Conservation (phyloP, 2,888 invertebrate species). For the Sarcophaga variegata region DNA sequence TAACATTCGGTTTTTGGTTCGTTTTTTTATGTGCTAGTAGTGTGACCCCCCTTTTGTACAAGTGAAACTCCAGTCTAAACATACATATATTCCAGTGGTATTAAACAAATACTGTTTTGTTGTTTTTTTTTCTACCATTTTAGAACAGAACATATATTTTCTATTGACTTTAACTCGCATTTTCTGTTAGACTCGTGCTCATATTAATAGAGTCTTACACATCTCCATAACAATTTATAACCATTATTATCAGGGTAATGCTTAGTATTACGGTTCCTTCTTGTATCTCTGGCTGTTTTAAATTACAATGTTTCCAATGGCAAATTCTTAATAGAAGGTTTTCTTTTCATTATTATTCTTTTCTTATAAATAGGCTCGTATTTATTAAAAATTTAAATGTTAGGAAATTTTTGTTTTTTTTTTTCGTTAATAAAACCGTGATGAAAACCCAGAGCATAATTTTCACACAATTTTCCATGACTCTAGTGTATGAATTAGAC, state of each 20-base stretch:
- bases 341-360: too few relatives aligned
- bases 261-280: slow-evolving; percentile 30
- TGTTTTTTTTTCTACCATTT: not conserved
- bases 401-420: too few relatives aligned
- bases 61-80: not conserved
- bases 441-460: too few relatives aligned
- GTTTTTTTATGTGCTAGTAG: not conserved
- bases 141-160: slow-evolving; percentile 41
- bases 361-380: too few relatives aligned
- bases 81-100: not conserved
- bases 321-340: not conserved
- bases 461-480: too few relatives aligned
- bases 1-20: slow-evolving; percentile 49
- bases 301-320: slow-evolving; percentile 26
- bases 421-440: too few relatives aligned
- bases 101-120: not conserved
- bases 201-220: slow-evolving; percentile 33
- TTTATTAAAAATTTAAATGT: too few relatives aligned
- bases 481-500: too few relatives aligned
- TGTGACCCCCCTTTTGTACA: not conserved
- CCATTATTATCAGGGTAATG: slow-evolving; percentile 45
- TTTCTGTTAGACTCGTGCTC: not conserved
- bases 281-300: slow-evolving; percentile 5
- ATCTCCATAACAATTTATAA: slow-evolving; percentile 47
- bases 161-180: slow-evolving; percentile 23